phyloP scores from a whole-genome alignment of 2,888 invertebrate genomes.

The Meganola albula region DNA sequence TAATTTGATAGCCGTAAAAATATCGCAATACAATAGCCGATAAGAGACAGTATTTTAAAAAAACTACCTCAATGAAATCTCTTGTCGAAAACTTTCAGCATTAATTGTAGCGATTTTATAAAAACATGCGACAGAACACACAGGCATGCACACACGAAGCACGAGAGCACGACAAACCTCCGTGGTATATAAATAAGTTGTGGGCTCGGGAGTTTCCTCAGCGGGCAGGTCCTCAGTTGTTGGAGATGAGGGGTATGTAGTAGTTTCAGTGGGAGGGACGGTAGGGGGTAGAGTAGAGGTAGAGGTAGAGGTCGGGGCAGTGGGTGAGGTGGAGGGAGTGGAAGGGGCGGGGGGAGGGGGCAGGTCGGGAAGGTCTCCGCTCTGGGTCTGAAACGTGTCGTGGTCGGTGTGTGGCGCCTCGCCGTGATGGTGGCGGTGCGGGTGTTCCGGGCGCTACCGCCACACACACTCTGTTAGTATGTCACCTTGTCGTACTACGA shows the following conservation, averaged over 20 bases:
- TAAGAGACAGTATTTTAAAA: too few relatives aligned
- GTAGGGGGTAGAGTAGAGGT: constrained; percentile 16
- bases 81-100: too few relatives aligned
- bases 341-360: constrained; percentile 25
- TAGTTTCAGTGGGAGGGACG: constrained; percentile 18
- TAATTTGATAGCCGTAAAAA: too few relatives aligned
- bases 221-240: constrained; percentile 47
- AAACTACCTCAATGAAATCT: too few relatives aligned
- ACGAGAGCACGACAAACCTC: constrained; percentile 70
- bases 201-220: constrained; percentile 51
- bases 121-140: constrained; percentile 24
- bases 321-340: constrained; percentile 17
- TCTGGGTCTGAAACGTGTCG: constrained; percentile 71
- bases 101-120: too few relatives aligned
- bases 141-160: constrained; percentile 45
- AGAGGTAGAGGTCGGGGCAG: constrained; percentile 18
- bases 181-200: constrained; percentile 65
- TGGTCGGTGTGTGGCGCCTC: constrained; percentile 64
- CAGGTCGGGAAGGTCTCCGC: constrained; percentile 39
- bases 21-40: too few relatives aligned
- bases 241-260: too few relatives aligned
- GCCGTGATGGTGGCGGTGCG: constrained; percentile 71
- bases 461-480: constrained; percentile 70
- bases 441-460: constrained; percentile 59
- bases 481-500: constrained; percentile 39